Evolutionary conservation across 2,113 vertebrate genomes (phyloP).

Genomic region (Erinaceus europaeus): DNA sequence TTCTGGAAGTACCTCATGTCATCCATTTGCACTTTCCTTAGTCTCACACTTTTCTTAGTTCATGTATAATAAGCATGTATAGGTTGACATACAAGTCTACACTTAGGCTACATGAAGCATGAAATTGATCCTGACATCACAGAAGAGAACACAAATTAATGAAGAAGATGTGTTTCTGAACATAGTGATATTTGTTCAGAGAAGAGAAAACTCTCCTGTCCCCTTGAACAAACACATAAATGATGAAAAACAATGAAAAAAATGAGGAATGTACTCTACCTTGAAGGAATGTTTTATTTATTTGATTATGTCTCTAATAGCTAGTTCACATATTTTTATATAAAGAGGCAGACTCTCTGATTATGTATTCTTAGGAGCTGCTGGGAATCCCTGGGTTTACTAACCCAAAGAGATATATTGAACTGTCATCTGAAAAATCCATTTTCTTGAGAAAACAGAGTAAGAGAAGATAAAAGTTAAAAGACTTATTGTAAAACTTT

Average conservation of each 20-base stretch:
- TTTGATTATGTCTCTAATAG: slow-evolving; percentile 2
- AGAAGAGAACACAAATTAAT: not conserved
- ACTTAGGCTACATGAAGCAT: not conserved
- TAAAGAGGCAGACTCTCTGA: not conserved
- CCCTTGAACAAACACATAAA: not conserved
- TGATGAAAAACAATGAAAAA: not conserved
- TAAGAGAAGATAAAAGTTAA: not conserved
- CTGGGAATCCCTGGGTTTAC: too few relatives aligned
- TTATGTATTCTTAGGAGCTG: not conserved
- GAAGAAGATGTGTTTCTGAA: not conserved
- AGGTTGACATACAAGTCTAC: not conserved
- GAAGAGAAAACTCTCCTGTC: not conserved
- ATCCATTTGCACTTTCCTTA: not conserved
- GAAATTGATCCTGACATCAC: not conserved
- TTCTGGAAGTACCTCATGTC: not conserved
- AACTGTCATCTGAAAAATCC: not conserved
- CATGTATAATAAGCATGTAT: not conserved
- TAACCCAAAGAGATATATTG: too few relatives aligned
- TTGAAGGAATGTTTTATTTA: not conserved
- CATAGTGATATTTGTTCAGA: not conserved
- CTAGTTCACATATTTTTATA: not conserved
- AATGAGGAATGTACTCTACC: not conserved
- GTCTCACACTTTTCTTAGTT: not conserved
- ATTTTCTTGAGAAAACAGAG: not conserved
- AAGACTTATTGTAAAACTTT: not conserved